phyloP scores from a whole-genome alignment of 2,797 vertebrate species.

The Meda fulgida region DNA sequence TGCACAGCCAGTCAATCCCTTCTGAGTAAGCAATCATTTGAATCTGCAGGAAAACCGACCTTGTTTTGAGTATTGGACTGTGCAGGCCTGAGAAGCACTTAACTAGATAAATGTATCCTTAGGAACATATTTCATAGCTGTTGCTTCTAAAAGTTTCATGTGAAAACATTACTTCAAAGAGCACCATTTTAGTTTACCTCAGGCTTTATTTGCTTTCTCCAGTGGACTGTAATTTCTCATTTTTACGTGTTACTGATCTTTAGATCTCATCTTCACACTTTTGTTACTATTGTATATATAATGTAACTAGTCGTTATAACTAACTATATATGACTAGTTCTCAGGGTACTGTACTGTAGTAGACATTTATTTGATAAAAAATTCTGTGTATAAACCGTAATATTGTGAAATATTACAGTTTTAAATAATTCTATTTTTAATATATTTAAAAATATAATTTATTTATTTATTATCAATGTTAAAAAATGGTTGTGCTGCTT shows the following conservation, averaged over 20 bases:
- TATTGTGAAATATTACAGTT: background rate
- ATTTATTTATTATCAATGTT: too few relatives aligned
- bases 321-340: background rate
- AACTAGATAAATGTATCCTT: background rate
- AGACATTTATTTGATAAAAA: background rate
- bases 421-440: background rate
- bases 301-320: too few relatives aligned
- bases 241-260: constrained; percentile 8
- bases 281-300: too few relatives aligned
- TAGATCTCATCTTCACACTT: constrained; percentile 5
- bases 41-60: background rate
- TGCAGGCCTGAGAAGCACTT: constrained; percentile 10
- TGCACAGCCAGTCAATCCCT: constrained; percentile 32
- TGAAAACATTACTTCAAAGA: constrained; percentile 22
- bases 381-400: background rate
- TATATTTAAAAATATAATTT: background rate
- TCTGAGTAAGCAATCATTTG: constrained; percentile 20
- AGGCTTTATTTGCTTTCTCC: constrained; percentile 3
- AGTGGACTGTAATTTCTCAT: constrained; percentile 3
- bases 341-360: background rate
- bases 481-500: background rate
- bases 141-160: background rate
- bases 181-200: constrained; percentile 1
- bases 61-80: background rate
- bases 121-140: background rate